phyloP scores from a whole-genome alignment of 1,140 invertebrate genomes.

The Psix sp. region DNA sequence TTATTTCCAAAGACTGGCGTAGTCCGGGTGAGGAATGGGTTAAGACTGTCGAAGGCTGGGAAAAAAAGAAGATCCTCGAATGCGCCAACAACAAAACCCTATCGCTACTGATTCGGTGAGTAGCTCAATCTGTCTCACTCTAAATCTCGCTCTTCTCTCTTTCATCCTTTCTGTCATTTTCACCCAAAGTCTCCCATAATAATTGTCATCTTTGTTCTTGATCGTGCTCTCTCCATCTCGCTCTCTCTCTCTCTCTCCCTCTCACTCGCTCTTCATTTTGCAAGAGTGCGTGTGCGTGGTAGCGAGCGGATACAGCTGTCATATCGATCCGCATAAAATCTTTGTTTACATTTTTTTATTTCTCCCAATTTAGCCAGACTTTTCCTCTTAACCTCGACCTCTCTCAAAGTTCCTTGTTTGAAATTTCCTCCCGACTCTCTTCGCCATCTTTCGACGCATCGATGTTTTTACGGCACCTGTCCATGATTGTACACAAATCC shows the following conservation, averaged over 20 bases:
- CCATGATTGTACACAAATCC: too few relatives aligned
- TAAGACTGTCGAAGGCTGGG: conserved; percentile 97
- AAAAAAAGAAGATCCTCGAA: conserved; percentile 94
- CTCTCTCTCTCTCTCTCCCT: background rate
- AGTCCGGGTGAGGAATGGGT: conserved; percentile 99
- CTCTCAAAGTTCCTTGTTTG: too few relatives aligned
- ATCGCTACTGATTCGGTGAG: conserved; percentile 73
- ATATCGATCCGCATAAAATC: conserved; percentile 65
- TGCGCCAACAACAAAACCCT: conserved; percentile 80
- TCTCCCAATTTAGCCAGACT: background rate
- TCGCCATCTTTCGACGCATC: too few relatives aligned
- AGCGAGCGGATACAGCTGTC: conserved; percentile 67
- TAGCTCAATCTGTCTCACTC: conserved; percentile 20
- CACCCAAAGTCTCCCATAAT: background rate
- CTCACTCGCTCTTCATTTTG: conserved; percentile 1
- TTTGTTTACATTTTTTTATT: conserved; percentile 62
- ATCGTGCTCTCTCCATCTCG: background rate
- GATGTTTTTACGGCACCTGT: too few relatives aligned
- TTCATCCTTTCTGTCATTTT: background rate
- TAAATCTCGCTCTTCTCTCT: conserved; percentile 18
- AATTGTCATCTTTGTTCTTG: background rate
- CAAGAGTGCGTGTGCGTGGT: conserved; percentile 38
- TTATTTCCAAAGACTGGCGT: conserved; percentile 94
- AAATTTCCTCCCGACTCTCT: too few relatives aligned
- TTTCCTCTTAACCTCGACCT: too few relatives aligned